Evolutionary conservation across 2,113 vertebrate genomes (phyloP).

Genomic region (Otocyon megalotis): DNA sequence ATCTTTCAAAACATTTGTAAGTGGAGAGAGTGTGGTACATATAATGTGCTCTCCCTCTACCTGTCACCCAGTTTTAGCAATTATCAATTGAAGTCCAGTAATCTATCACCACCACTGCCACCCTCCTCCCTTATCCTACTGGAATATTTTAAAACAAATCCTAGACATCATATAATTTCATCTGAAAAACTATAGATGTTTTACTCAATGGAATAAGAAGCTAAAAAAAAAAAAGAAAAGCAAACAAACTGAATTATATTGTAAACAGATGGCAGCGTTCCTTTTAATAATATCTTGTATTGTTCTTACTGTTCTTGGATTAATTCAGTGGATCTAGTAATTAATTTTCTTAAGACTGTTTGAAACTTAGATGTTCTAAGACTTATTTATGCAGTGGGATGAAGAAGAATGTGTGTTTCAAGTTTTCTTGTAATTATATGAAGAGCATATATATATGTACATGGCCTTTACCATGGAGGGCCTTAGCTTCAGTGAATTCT

Average conservation of each 20-base stretch:
- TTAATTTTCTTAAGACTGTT: slow-evolving; percentile 61
- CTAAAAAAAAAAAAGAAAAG: background rate
- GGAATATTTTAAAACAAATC: slow-evolving; percentile 51
- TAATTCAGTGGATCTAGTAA: slow-evolving; percentile 10
- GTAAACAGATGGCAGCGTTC: background rate
- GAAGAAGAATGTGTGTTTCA: background rate
- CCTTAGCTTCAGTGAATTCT: background rate
- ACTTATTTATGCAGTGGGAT: background rate
- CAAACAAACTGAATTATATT: background rate
- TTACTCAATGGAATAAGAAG: slow-evolving; percentile 22
- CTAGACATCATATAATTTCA: background rate
- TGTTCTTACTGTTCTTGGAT: background rate
- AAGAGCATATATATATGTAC: slow-evolving; percentile 5
- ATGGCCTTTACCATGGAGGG: background rate
- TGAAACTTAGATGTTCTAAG: background rate
- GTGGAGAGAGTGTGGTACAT: slow-evolving; percentile 26
- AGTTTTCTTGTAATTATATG: slow-evolving; percentile 2
- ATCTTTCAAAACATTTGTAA: slow-evolving; percentile 29
- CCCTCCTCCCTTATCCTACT: background rate
- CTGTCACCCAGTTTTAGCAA: background rate
- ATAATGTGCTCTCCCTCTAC: background rate
- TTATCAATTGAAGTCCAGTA: background rate
- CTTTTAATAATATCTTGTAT: background rate
- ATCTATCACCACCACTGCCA: background rate
- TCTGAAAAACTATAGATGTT: background rate